Evolutionary conservation across 2,113 vertebrate genomes (phyloP).

Genomic region (Prionailurus bengalensis): DNA sequence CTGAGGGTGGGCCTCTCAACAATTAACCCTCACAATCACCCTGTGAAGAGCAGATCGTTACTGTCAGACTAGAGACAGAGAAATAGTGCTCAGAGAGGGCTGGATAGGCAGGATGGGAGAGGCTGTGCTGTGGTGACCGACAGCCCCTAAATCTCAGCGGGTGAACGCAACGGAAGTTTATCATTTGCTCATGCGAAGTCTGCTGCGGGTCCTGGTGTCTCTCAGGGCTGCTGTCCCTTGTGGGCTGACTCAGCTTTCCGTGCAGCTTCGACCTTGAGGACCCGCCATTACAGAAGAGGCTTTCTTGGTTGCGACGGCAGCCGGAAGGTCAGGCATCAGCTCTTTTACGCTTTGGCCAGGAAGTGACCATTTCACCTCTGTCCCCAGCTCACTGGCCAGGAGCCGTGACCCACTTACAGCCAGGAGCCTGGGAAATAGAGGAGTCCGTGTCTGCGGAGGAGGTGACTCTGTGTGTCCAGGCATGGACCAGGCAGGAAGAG

Average conservation of each 20-base stretch:
- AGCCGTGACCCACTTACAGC: neutral
- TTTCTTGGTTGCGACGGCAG: neutral
- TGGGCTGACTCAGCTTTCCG: conserved; percentile 6
- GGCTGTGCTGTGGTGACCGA: neutral
- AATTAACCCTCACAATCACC: neutral
- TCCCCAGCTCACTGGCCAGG: neutral
- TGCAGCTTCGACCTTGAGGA: neutral
- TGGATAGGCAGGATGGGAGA: neutral
- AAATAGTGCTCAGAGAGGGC: neutral
- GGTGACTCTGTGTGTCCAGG: neutral
- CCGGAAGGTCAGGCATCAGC: neutral
- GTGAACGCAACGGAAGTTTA: neutral
- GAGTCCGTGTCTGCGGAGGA: neutral
- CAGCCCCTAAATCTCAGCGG: neutral
- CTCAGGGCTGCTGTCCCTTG: neutral
- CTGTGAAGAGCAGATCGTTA: neutral
- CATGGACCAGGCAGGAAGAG: neutral
- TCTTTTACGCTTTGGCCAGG: neutral
- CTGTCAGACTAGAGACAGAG: neutral
- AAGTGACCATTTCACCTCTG: neutral
- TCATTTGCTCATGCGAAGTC: neutral
- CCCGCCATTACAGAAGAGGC: neutral
- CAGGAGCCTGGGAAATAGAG: neutral
- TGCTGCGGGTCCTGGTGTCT: neutral
- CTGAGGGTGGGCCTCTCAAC: neutral